phyloP scores from a whole-genome alignment of 2,888 invertebrate genomes.

The Rhaphigaster nebulosa region DNA sequence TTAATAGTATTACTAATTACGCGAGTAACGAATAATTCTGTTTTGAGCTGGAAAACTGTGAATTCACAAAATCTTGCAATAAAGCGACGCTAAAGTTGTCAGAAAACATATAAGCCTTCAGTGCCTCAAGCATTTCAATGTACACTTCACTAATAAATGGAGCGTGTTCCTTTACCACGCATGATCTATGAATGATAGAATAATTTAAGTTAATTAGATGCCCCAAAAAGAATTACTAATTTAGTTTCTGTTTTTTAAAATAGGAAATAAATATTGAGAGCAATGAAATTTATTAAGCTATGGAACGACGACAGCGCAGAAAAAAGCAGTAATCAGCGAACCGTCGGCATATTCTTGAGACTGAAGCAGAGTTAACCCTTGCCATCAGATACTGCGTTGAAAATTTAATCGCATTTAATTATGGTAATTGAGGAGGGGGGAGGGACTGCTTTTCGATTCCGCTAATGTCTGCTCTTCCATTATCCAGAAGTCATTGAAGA shows the following conservation, averaged over 20 bases:
- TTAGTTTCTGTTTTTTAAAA: neutral
- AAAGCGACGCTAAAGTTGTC: too few species aligned
- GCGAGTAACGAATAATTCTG: too few species aligned
- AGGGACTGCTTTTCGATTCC: constrained; percentile 42
- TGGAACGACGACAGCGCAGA: neutral
- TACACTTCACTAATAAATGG: too few species aligned
- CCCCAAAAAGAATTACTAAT: too few species aligned
- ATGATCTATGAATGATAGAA: neutral
- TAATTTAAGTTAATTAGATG: neutral
- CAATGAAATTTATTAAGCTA: neutral
- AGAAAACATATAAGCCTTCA: too few species aligned
- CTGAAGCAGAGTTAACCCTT: neutral
- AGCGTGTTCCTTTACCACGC: too few species aligned
- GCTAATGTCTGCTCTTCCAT: neutral
- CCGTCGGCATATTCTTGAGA: neutral
- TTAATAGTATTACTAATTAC: too few species aligned
- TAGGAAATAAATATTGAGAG: neutral
- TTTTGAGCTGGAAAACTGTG: too few species aligned
- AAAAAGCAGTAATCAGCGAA: neutral
- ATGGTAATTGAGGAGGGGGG: constrained; percentile 5
- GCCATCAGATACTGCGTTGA: constrained; percentile 3
- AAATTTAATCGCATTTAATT: constrained; percentile 35
- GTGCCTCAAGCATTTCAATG: too few species aligned
- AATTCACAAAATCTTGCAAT: too few species aligned
- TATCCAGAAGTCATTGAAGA: neutral